These are phyloP conservation scores for Drosophila kohkoa DNA, from an alignment of 1,140 invertebrate genomes.

Conservation along the genomic window DNA sequence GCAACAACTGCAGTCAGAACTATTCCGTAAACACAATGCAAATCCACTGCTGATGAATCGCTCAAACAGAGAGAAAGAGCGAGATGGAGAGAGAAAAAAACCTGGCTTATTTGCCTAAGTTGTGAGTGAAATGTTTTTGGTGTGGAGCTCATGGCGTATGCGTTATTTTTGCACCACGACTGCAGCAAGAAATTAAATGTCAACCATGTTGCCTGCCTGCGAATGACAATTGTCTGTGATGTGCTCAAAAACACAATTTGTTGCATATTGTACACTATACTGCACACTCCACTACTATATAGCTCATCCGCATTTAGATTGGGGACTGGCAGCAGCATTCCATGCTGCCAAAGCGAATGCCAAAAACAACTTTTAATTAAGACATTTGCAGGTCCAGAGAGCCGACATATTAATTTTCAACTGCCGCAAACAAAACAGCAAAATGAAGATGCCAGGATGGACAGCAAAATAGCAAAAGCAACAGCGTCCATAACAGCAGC, in stretches of 20 bases:
- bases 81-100: not conserved
- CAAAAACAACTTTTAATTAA: constrained; percentile 78
- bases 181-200: constrained; percentile 63
- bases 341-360: constrained; percentile 38
- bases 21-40: not conserved
- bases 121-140: not conserved
- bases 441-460: constrained; percentile 61
- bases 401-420: constrained; percentile 76
- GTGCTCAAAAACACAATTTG: constrained; percentile 46
- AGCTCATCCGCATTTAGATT: constrained; percentile 11
- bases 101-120: not conserved
- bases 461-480: constrained; percentile 38
- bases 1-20: constrained; percentile 2
- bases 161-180: constrained; percentile 48
- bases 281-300: not conserved
- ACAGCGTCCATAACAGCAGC: constrained; percentile 4
- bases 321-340: constrained; percentile 13
- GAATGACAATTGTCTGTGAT: constrained; percentile 55
- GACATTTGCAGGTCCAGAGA: constrained; percentile 73
- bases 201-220: constrained; percentile 30
- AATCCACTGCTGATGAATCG: constrained; percentile 13
- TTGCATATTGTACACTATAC: constrained; percentile 6
- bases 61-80: not conserved
- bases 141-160: constrained; percentile 55
- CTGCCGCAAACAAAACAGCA: constrained; percentile 65